Percentiles rank a stretch among this genome's conserved stretches.
phyloP scores from a whole-genome alignment of 2,888 invertebrate species.

The Habroteleia sp. region DNA sequence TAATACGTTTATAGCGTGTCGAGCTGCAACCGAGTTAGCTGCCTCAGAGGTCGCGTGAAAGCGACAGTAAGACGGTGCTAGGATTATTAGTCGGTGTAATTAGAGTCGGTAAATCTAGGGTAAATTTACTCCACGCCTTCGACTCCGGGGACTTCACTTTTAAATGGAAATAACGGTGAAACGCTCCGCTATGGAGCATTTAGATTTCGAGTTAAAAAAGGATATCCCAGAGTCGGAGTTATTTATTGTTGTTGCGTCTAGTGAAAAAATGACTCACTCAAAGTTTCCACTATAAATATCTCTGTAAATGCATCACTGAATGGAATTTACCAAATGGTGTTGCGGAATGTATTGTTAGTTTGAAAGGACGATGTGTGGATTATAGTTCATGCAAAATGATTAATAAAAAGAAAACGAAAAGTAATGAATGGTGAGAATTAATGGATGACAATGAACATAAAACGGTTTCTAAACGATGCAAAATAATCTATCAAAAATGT shows the following conservation, averaged over 20 bases:
- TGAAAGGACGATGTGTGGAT: too few relatives aligned
- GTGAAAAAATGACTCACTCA: slow-evolving; percentile 31
- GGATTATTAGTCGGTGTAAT: slow-evolving; percentile 57
- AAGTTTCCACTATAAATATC: slow-evolving; percentile 28
- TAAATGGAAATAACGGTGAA: slow-evolving; percentile 47
- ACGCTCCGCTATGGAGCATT: slow-evolving; percentile 13
- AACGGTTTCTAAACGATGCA: too few relatives aligned
- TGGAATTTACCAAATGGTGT: too few relatives aligned
- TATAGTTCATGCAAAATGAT: too few relatives aligned
- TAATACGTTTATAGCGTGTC: slow-evolving; percentile 21
- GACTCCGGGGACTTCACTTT: slow-evolving; percentile 39
- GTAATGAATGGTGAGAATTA: too few relatives aligned
- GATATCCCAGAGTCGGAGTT: slow-evolving; percentile 19
- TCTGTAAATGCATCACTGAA: neutral
- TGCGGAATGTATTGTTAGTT: too few relatives aligned
- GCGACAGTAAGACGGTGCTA: slow-evolving; percentile 52
- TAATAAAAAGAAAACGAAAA: too few relatives aligned
- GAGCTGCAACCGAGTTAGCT: slow-evolving; percentile 28
- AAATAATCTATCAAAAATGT: too few relatives aligned
- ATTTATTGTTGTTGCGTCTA: slow-evolving; percentile 43
- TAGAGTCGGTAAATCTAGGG: slow-evolving; percentile 55
- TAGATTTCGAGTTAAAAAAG: slow-evolving; percentile 24
- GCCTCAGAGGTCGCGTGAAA: slow-evolving; percentile 53
- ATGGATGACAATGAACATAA: too few relatives aligned
- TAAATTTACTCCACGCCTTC: slow-evolving; percentile 43